Conservation (phyloP, 1,140 invertebrate species). For the Drosophila sp. region DNA sequence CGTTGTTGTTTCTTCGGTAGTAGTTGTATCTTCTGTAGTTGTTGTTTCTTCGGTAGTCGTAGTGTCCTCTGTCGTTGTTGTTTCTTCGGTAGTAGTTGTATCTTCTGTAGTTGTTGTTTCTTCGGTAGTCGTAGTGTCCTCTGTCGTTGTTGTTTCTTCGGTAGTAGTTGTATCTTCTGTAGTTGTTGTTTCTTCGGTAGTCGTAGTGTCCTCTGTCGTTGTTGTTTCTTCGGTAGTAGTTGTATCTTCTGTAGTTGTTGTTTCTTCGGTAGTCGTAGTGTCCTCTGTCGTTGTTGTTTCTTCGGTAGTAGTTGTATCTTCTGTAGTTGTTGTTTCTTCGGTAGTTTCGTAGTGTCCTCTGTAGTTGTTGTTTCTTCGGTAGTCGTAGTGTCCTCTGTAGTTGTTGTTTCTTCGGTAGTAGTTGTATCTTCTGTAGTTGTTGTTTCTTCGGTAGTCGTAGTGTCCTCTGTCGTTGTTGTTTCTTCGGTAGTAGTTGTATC, state of each 20-base stretch:
- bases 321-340: not conserved
- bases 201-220: not conserved
- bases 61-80: not conserved
- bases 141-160: not conserved
- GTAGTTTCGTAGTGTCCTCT: not conserved
- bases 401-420: not conserved
- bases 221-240: not conserved
- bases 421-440: too few species aligned
- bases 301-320: not conserved
- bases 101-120: not conserved
- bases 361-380: not conserved
- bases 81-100: not conserved
- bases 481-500: not conserved
- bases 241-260: not conserved
- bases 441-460: not conserved
- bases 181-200: not conserved
- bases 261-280: too few species aligned
- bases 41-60: not conserved
- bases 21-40: too few species aligned
- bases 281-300: not conserved
- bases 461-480: too few species aligned
- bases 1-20: not conserved
- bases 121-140: too few species aligned
- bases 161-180: too few species aligned
- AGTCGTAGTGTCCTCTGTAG: not conserved